Conservation (phyloP, 2,113 vertebrate genomes). For the Dascyllus trimaculatus region DNA sequence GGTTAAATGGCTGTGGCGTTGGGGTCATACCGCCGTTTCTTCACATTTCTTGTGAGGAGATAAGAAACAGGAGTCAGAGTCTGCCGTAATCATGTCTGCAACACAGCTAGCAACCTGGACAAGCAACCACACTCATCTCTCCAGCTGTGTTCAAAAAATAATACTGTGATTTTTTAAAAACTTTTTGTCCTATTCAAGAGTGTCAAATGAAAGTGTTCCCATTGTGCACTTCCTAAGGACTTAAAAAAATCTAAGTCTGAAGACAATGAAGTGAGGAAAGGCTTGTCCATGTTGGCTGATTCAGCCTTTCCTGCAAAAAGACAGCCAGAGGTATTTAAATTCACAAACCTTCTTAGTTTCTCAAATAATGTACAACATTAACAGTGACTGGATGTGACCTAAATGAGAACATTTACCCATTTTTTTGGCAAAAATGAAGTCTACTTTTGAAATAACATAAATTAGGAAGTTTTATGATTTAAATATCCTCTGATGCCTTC, state of each 20-base stretch:
- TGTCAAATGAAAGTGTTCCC: slow-evolving; percentile 2
- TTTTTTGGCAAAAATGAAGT: too few relatives aligned
- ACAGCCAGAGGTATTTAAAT: slow-evolving; percentile 50
- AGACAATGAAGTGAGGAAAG: slow-evolving; percentile 59
- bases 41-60: slow-evolving; percentile 94
- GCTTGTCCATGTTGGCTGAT: slow-evolving; percentile 66
- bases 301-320: slow-evolving; percentile 56
- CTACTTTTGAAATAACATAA: neutral
- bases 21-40: slow-evolving; percentile 96
- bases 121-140: slow-evolving; percentile 61
- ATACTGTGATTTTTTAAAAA: slow-evolving; percentile 5
- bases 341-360: slow-evolving; percentile 31
- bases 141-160: slow-evolving; percentile 32
- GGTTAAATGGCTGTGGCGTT: slow-evolving; percentile 93
- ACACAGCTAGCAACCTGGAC: slow-evolving; percentile 66
- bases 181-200: slow-evolving; percentile 13
- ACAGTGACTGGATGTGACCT: neutral
- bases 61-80: slow-evolving; percentile 74
- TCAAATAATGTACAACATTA: neutral
- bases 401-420: neutral
- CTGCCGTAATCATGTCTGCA: neutral
- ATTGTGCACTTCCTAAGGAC: slow-evolving; percentile 12
- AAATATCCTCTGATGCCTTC: slow-evolving; percentile 50
- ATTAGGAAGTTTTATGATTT: slow-evolving; percentile 36
- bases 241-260: slow-evolving; percentile 27